Conservation (phyloP, 2,797 vertebrate species). For the Gallirallus australis region DNA sequence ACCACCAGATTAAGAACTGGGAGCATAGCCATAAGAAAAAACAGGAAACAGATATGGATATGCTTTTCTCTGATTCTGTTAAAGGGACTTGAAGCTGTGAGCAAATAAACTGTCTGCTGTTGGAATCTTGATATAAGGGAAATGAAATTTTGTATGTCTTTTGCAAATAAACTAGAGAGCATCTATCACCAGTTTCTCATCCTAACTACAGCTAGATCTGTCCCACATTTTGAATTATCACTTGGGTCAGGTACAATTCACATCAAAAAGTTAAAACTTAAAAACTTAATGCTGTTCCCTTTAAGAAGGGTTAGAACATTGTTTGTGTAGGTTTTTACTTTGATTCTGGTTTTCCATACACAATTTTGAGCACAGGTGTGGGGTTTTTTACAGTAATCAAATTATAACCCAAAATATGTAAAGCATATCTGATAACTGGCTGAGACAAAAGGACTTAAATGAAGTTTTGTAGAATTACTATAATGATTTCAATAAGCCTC, state of each 20-base stretch:
- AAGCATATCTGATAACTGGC: background rate
- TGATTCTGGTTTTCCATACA: background rate
- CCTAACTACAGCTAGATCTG: background rate
- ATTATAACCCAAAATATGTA: background rate
- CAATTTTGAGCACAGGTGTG: background rate
- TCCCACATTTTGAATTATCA: background rate
- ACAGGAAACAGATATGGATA: background rate
- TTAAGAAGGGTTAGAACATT: background rate
- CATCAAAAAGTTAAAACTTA: background rate
- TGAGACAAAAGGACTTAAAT: background rate
- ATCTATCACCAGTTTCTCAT: background rate
- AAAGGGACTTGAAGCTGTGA: slow-evolving; percentile 1
- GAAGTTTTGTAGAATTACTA: background rate
- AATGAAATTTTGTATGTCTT: background rate
- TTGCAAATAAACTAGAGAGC: background rate
- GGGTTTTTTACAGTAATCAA: background rate
- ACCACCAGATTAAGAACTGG: background rate
- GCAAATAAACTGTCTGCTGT: slow-evolving; percentile 3
- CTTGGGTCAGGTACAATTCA: background rate
- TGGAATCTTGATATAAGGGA: background rate
- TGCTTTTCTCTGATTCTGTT: background rate
- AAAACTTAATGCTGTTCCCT: background rate
- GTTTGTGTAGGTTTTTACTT: background rate
- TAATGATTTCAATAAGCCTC: background rate
- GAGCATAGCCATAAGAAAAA: background rate